Evolutionary conservation across 1,140 invertebrate species (phyloP).

Genomic region (Drosophila obscura): DNA sequence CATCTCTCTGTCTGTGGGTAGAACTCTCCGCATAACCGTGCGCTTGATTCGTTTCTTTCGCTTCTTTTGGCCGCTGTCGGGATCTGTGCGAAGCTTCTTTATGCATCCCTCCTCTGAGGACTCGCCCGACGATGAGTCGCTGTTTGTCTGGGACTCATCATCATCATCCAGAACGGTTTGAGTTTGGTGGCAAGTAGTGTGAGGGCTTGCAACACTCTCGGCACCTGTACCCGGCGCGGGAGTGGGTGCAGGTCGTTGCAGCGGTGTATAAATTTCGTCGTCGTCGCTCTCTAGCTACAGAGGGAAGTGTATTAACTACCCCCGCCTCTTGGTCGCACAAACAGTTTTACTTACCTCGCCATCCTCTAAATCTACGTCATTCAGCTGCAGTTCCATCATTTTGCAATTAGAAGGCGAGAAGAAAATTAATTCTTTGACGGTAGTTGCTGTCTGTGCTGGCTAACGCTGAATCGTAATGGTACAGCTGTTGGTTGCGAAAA

Average conservation of each 20-base stretch:
- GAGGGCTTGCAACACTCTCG: constrained; percentile 47
- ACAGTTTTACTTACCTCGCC: constrained; percentile 76
- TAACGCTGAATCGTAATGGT: constrained; percentile 26
- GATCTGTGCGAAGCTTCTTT: constrained; percentile 77
- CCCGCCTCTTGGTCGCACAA: not conserved
- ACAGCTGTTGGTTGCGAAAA: constrained; percentile 23
- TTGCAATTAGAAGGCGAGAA: constrained; percentile 34
- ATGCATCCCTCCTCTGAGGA: constrained; percentile 75
- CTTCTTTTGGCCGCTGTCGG: constrained; percentile 44
- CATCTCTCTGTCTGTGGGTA: constrained; percentile 80
- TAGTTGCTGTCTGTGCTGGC: constrained; percentile 35
- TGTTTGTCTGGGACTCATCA: constrained; percentile 67
- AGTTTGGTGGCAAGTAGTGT: constrained; percentile 65
- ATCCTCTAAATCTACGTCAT: constrained; percentile 82
- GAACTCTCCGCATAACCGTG: constrained; percentile 84
- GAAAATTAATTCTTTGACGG: constrained; percentile 57
- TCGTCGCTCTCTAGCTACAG: constrained; percentile 65
- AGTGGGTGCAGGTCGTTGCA: constrained; percentile 82
- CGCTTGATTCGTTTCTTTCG: constrained; percentile 78
- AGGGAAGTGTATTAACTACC: constrained; percentile 1
- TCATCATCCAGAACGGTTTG: constrained; percentile 53
- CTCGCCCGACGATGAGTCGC: constrained; percentile 63
- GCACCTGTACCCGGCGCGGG: constrained; percentile 10
- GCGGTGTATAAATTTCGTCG: constrained; percentile 83
- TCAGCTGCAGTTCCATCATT: constrained; percentile 71